These are phyloP conservation scores for Sinonovacula constricta DNA, from an alignment of 1,140 invertebrate genomes.

Conservation along the genomic window DNA sequence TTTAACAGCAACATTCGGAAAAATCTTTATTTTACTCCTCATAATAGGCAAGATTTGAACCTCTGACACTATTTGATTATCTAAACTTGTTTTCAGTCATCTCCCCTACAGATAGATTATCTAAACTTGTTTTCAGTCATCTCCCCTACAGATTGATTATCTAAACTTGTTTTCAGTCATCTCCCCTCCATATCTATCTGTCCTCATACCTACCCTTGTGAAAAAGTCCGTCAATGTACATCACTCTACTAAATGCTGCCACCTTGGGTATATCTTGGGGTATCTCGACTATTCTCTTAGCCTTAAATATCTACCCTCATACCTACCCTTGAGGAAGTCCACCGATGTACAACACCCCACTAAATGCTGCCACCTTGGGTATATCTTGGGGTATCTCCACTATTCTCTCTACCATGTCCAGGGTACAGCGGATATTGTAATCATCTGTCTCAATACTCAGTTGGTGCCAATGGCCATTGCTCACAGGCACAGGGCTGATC, in stretches of 20 bases:
- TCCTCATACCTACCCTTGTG: constrained; percentile 80
- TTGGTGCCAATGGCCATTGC: constrained; percentile 96
- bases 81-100: too few relatives aligned
- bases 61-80: too few relatives aligned
- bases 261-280: constrained; percentile 47
- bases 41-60: too few relatives aligned
- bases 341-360: constrained; percentile 76
- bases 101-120: too few relatives aligned
- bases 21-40: too few relatives aligned
- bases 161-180: too few relatives aligned
- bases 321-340: constrained; percentile 85
- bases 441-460: constrained; percentile 86
- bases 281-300: too few relatives aligned
- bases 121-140: too few relatives aligned
- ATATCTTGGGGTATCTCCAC: constrained; percentile 52
- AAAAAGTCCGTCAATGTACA: constrained; percentile 85
- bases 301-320: too few relatives aligned
- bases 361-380: constrained; percentile 51
- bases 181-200: too few relatives aligned
- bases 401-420: constrained; percentile 83
- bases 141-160: too few relatives aligned
- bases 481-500: constrained; percentile 82
- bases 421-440: constrained; percentile 95
- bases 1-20: too few relatives aligned
- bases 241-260: constrained; percentile 52